These are phyloP conservation scores for Burhinus oedicnemus DNA, from an alignment of 2,113 vertebrate genomes.

Conservation along the genomic window DNA sequence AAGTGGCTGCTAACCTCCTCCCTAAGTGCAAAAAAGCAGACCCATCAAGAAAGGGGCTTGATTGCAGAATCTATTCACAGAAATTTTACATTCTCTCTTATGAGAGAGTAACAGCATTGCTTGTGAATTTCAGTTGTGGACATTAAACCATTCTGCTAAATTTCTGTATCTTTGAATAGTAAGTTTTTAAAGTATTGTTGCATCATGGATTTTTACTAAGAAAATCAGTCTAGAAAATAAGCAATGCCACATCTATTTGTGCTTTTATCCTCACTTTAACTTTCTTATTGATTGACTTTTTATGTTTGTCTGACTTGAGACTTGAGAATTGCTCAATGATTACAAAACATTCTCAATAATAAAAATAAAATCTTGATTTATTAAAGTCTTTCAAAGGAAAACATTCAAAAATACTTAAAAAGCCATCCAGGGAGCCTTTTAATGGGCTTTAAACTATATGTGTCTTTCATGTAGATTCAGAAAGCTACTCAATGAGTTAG, in stretches of 20 bases:
- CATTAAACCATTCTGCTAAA: conserved; percentile 36
- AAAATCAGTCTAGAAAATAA: conserved; percentile 37
- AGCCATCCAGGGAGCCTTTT: neutral
- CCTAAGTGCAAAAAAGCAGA: neutral
- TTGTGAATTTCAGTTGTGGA: conserved; percentile 38
- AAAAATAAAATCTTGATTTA: neutral
- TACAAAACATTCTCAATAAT: neutral
- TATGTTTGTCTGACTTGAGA: neutral
- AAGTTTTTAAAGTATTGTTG: neutral
- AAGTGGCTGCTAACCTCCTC: neutral
- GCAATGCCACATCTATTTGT: conserved; percentile 11
- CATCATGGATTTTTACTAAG: neutral
- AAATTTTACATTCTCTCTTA: neutral
- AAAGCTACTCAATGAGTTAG: neutral
- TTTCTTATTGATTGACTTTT: conserved; percentile 1
- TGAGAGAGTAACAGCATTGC: neutral
- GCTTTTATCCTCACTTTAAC: conserved; percentile 34
- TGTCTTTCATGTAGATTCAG: neutral
- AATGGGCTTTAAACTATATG: neutral
- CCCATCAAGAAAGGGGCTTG: neutral
- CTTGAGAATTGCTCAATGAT: neutral
- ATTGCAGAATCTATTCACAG: neutral
- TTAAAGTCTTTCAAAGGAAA: neutral
- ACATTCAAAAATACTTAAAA: neutral
- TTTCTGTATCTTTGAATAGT: neutral